phyloP scores from a whole-genome alignment of 2,797 vertebrate species.

The Pseudomugil tenellus region DNA sequence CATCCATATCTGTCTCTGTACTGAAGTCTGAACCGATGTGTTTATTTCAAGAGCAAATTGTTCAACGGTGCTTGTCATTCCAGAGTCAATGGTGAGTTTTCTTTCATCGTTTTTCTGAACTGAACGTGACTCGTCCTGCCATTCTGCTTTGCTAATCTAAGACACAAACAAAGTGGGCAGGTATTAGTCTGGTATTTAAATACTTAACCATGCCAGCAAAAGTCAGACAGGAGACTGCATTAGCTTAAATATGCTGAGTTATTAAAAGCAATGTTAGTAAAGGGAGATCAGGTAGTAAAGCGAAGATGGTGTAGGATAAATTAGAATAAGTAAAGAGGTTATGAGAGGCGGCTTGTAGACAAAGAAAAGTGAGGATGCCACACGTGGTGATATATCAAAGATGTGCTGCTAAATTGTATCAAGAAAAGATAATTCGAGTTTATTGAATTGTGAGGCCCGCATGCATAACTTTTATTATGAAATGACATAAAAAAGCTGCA shows the following conservation, averaged over 20 bases:
- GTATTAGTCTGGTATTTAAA: constrained; percentile 1
- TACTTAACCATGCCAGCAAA: neutral
- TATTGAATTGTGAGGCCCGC: too few species aligned
- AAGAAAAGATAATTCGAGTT: too few species aligned
- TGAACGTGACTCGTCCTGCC: constrained; percentile 6
- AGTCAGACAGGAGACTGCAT: neutral
- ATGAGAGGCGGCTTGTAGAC: too few species aligned
- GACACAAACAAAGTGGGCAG: neutral
- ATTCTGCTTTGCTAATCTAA: constrained; percentile 6
- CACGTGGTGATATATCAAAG: too few species aligned
- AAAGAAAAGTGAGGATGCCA: too few species aligned
- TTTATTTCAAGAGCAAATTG: neutral
- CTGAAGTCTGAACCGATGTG: neutral
- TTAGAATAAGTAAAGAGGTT: too few species aligned
- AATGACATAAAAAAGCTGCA: too few species aligned
- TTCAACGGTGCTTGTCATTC: constrained; percentile 1
- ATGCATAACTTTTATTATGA: too few species aligned
- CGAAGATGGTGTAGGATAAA: too few species aligned
- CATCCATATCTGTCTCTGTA: constrained; percentile 2
- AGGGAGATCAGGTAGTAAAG: neutral
- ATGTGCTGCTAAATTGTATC: too few species aligned
- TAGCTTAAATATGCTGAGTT: neutral
- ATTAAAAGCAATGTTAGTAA: neutral
- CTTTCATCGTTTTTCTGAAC: constrained; percentile 4
- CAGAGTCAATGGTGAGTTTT: constrained; percentile 2